Evolutionary conservation across 2,797 vertebrate genomes (phyloP).

Genomic region (Xiphophorus birchmanni): DNA sequence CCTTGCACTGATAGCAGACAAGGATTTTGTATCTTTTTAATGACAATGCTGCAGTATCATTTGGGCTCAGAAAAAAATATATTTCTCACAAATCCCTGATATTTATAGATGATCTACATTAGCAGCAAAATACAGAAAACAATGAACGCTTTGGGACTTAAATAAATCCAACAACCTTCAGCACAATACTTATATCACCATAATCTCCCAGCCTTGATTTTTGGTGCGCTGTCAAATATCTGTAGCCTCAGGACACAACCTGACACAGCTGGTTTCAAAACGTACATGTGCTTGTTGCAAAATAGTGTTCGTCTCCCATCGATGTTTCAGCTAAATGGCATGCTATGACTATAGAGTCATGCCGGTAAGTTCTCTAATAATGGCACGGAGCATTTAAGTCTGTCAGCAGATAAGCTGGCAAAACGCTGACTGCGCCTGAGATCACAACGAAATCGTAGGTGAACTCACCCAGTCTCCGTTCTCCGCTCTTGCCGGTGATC

Average conservation of each 20-base stretch:
- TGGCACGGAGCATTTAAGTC: not conserved
- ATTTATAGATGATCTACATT: not conserved
- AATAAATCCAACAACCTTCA: constrained; percentile 26
- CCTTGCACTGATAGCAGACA: not conserved
- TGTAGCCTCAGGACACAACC: constrained; percentile 36
- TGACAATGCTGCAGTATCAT: not conserved
- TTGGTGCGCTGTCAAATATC: constrained; percentile 35
- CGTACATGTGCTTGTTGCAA: constrained; percentile 28
- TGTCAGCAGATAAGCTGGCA: constrained; percentile 7
- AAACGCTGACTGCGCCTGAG: not conserved
- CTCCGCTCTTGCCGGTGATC: constrained; percentile 70
- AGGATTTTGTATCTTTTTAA: not conserved
- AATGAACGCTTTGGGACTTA: not conserved
- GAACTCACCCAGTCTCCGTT: constrained; percentile 76
- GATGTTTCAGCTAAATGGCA: constrained; percentile 63
- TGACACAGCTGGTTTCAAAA: constrained; percentile 51
- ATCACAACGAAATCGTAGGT: not conserved
- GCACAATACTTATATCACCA: constrained; percentile 15
- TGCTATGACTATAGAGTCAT: constrained; percentile 26
- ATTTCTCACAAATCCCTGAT: not conserved
- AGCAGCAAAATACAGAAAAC: not conserved
- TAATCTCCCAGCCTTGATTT: constrained; percentile 31
- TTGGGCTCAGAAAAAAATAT: not conserved
- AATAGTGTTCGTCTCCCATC: constrained; percentile 39
- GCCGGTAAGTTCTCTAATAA: constrained; percentile 14